Base-by-base conservation (phyloP, 2,888 invertebrate genomes). In the Tenthredo amoena region DNA sequence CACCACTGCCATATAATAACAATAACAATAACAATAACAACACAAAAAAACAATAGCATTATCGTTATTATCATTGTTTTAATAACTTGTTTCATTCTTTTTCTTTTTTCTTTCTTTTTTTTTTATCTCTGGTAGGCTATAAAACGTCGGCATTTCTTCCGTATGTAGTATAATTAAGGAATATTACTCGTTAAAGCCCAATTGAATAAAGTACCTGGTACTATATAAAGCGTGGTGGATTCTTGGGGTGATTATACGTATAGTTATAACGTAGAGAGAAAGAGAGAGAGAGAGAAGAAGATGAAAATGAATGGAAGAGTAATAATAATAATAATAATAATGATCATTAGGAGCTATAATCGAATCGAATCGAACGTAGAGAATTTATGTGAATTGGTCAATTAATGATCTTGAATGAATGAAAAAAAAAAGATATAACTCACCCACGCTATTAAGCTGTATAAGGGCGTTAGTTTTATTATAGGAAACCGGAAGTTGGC, bases 401-500 rank as follows among this genome's bases (percentile, higher is more conserved):
- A 81, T 62, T 31, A 40, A 40, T 31, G 58, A 37, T 50, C 58
- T 55, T 18, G 31, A 77, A 37, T 79, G 21, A 79, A 2, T 5
- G 5, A 58, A 15, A 37, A 40, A 50, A 62, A 37, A 6, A 37
- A 34, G 34, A 55, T 34, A 81, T 21, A 37, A 81, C 62, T 21
- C n/a, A 62, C 62, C 40, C 12, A 62, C 50, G 77, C 34, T 40
- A 47, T 47, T 3, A 31, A 77, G 7, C 37, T 55, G 47, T 55
- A 21, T 62, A 81, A 81, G 58, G 62, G 81, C 81, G 81, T 81
- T 62, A 81, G 18, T 62, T 81, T 81, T 58, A 58, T 62, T 83
- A 47, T 83, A 71, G 83, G 68, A 71, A 83, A 83, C 65, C 43
- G 83, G 83, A 83, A 83, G 83, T 83, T 34, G 68, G 68, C 83